Evolutionary conservation across 2,113 vertebrate species (phyloP), one percentile per base, ranked within the genome.

Genomic region (Verasper variegatus): DNA sequence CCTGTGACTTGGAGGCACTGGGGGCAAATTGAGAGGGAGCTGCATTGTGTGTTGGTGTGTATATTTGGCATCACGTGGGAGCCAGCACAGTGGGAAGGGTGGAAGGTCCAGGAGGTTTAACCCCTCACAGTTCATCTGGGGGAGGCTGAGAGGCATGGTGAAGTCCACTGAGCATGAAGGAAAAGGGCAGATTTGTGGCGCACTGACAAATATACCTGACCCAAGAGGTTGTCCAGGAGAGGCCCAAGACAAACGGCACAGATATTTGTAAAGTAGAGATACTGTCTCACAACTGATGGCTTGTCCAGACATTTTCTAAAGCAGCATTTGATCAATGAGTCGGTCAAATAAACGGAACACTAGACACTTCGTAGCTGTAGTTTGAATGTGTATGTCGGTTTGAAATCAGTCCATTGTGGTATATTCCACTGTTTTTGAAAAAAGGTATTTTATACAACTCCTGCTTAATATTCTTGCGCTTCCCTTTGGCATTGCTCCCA

Each of bases 51-150:
- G 18, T 60, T 31, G 40, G 76, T 79, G 85, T 78, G 76, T 86
- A 83, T 90, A 86, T 89, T 89, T 88, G 88, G 86, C 71, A 76
- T 61, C 47, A 3, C 61, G 47, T 65, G 31, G 67, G 52, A 71
- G 84, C 91, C 91, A 84, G 60, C 82, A 57, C 86, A 73, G 74
- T 63, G 20, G 80, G 89, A 75, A 58, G 60, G 62, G 66, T 74
- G 65, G 76, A 83, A 78, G 83, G 87, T 86, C 81, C 65, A 52
- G 77, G 65, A 64, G 71, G 52, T 73, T 88, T 89, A 91, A 89
- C 90, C 86, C 86, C 82, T 90, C 78, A 68, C 52, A 26, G 71
- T 59, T 89, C 91, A 87, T 81, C 64, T 5, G 18, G 47, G 18
- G 47, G 18, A 69, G 71, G 75, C 62, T 26, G 68, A 71, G 54